Base-by-base conservation (phyloP, 2,113 vertebrate genomes). In the Triplophysa tibetana region DNA sequence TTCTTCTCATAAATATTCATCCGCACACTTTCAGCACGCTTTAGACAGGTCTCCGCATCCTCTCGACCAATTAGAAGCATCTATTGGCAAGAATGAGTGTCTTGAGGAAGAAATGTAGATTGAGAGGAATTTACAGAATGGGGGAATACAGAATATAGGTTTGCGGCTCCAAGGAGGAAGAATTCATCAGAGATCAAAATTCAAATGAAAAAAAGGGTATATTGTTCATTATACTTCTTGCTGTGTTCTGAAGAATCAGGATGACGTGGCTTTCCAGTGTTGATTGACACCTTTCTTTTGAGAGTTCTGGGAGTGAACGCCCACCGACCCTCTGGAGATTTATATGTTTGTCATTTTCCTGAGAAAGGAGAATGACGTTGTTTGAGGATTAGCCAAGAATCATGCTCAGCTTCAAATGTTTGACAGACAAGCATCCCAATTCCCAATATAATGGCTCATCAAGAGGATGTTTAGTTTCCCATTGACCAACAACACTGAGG, bases 1-100 rank as follows among this genome's bases (percentile, higher is more conserved):
- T 33, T 52, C 13, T 10, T 14, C 65, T 72, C 60, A 83, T 85
- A 74, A 70, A 79, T 85, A 81, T 83, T 85, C 64, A 81, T 45
- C 48, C 17, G 14, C 75, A 78, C 16, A 2, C 12, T 56, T 69
- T 48, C 26, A 17, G 16, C 70, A 23, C 60, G 4, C 14, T 29
- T 16, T 45, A 33, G 26, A 43, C 48, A 52, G 9, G 54, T 54
- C 58, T 75, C 12, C 1, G 48, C 56, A 78, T 66, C 68, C 38
- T 65, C 21, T 29, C 38, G 73, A 58, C 58, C 64, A 78, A 80
- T 83, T 75, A 72, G 41, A 43, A 26, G 50, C 6, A n/a, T 10
- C 56, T 16, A 67, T 56, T 70, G 58, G 65, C 11, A 21, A 13
- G 45, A 74, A 19, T 54, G 56, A 66, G 68, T 45, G 29, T 73